Evolutionary conservation across 2,888 invertebrate genomes (phyloP).

Genomic region (Tachina grossa): DNA sequence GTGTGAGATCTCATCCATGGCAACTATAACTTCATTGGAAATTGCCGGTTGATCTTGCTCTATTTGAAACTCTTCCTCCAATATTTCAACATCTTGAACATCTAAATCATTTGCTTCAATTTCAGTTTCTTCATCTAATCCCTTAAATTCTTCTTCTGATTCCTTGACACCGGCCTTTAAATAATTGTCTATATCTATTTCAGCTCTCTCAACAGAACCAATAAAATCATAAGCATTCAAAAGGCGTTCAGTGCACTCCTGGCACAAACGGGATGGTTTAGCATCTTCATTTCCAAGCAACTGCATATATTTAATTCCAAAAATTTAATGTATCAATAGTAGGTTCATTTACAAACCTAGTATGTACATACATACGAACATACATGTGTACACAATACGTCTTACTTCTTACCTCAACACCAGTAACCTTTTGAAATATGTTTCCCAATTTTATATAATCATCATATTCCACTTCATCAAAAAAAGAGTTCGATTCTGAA

Average conservation of each 20-base stretch:
- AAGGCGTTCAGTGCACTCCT: conserved; percentile 76
- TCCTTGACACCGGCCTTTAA: conserved; percentile 21
- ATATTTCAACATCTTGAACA: conserved; percentile 52
- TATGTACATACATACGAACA: no score
- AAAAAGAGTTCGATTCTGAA: conserved; percentile 75
- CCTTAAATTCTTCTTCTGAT: conserved; percentile 38
- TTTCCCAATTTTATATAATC: conserved; percentile 73
- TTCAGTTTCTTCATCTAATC: conserved; percentile 53
- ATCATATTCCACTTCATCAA: conserved; percentile 77
- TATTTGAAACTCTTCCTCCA: conserved; percentile 46
- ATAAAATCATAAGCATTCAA: conserved; percentile 78
- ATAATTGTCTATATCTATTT: conserved; percentile 68
- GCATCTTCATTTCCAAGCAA: conserved; percentile 71
- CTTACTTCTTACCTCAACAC: conserved; percentile 74
- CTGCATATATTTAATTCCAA: conserved; percentile 68
- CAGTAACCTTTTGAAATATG: conserved; percentile 74
- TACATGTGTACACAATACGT: no score
- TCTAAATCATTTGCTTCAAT: conserved; percentile 53
- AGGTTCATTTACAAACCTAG: not conserved
- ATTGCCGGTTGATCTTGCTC: conserved; percentile 20
- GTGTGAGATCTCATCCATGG: conserved; percentile 1
- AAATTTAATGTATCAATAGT: not conserved
- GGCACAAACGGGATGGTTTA: conserved; percentile 76
- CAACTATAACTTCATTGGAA: conserved; percentile 6
- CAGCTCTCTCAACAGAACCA: conserved; percentile 76